Evolutionary conservation across 2,113 vertebrate genomes (phyloP).

Genomic region (Bubo scandiacus): DNA sequence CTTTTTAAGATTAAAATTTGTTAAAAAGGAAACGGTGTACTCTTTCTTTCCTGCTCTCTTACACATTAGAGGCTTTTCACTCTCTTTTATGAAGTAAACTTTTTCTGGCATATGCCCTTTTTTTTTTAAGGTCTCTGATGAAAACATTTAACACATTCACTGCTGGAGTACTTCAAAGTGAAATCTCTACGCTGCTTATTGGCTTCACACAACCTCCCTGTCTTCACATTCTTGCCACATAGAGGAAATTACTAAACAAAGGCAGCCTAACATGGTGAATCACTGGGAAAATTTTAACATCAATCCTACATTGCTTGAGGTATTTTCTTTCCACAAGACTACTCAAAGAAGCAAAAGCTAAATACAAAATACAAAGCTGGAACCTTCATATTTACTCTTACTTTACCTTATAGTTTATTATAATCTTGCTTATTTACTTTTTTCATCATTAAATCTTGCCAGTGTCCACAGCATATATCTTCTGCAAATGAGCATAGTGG

Average conservation of each 20-base stretch:
- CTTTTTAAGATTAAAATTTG: not conserved
- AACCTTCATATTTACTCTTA: not conserved
- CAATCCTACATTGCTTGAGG: too few species aligned
- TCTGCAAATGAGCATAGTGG: not conserved
- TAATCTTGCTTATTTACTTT: not conserved
- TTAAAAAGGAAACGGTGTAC: not conserved
- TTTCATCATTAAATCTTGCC: not conserved
- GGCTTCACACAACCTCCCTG: not conserved
- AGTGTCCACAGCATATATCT: too few species aligned
- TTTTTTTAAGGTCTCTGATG: not conserved
- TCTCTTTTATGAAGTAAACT: not conserved
- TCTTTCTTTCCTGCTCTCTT: not conserved
- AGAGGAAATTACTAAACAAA: not conserved
- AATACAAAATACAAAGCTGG: not conserved
- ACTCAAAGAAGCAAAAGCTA: not conserved
- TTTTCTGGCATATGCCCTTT: not conserved
- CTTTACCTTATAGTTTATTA: not conserved
- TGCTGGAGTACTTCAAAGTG: not conserved
- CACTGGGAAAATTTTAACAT: not conserved
- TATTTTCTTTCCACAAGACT: not conserved
- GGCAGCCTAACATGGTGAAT: not conserved
- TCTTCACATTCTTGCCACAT: not conserved
- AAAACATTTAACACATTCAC: conserved; percentile 31
- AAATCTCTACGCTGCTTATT: not conserved
- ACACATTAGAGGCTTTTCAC: not conserved